These are phyloP conservation scores for Idaea dimidiata DNA, from an alignment of 2,888 invertebrate genomes.

Conservation along the genomic window DNA sequence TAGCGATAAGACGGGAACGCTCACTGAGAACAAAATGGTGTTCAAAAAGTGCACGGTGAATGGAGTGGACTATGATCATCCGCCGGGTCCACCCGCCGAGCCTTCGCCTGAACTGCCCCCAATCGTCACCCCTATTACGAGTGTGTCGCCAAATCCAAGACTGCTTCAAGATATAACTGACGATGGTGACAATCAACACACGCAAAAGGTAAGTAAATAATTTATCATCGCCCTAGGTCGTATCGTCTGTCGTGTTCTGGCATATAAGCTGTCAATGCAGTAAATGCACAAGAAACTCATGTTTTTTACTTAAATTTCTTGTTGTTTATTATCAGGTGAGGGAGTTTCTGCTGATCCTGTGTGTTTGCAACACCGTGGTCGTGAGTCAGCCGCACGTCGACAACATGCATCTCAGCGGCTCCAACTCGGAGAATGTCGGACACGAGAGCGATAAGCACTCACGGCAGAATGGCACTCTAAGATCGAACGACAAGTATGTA, in stretches of 20 bases:
- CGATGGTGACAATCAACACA: conserved; percentile 77
- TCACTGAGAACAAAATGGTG: conserved; percentile 98
- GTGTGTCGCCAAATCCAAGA: conserved; percentile 67
- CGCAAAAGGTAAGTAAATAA: conserved; percentile 75
- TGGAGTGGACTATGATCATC: conserved; percentile 94
- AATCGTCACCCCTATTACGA: conserved; percentile 70
- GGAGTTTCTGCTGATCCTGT: conserved; percentile 94
- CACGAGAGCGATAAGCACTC: conserved; percentile 50
- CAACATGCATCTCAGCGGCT: conserved; percentile 84
- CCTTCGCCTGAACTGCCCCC: conserved; percentile 76
- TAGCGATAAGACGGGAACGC: conserved; percentile 98
- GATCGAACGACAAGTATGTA: conserved; percentile 68
- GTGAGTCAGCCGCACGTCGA: conserved; percentile 91
- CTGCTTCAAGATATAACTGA: conserved; percentile 66
- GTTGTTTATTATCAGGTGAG: conserved; percentile 79
- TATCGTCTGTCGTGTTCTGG: background rate
- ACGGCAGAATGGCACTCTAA: conserved; percentile 60
- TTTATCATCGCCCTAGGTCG: background rate
- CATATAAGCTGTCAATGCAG: background rate
- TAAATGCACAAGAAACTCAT: background rate
- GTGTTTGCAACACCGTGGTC: conserved; percentile 98
- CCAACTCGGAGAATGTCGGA: conserved; percentile 68
- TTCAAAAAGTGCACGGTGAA: conserved; percentile 94
- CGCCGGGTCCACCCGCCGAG: conserved; percentile 85
- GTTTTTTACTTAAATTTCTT: no score